phyloP scores from a whole-genome alignment of 2,888 invertebrate genomes.

The Eucera pruinosa region DNA sequence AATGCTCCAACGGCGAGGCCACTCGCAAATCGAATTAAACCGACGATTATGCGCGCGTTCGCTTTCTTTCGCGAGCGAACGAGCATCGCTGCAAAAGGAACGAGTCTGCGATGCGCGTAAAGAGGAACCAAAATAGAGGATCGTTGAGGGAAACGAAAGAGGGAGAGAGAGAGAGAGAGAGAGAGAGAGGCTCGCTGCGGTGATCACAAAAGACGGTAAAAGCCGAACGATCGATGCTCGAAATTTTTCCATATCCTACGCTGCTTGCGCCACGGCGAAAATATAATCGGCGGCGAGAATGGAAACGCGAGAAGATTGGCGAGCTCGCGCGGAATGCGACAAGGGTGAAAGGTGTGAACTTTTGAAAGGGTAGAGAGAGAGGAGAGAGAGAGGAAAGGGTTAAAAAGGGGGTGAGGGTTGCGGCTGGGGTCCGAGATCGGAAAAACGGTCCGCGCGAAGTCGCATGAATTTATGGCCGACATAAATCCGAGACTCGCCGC shows the following conservation, averaged over 20 bases:
- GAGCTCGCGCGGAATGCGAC: conserved; percentile 48
- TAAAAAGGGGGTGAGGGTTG: conserved; percentile 52
- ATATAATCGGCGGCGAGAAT: conserved; percentile 15
- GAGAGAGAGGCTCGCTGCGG: not conserved
- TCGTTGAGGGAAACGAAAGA: not conserved
- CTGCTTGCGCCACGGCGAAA: not conserved
- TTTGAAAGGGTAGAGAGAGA: not conserved
- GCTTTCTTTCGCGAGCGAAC: conserved; percentile 43
- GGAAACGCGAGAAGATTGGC: conserved; percentile 41
- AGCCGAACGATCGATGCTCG: conserved; percentile 18
- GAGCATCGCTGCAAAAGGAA: conserved; percentile 7
- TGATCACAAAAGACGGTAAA: not conserved
- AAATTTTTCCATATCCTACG: conserved; percentile 43
- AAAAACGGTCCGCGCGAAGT: conserved; percentile 78
- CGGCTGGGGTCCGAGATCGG: conserved; percentile 72
- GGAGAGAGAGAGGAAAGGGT: conserved; percentile 18
- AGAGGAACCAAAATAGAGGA: no score
- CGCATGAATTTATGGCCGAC: conserved; percentile 82
- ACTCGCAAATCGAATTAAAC: conserved; percentile 49
- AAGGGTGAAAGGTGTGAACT: conserved; percentile 33
- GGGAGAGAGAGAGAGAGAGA: not conserved
- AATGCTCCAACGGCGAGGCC: conserved; percentile 31
- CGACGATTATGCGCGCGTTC: conserved; percentile 46
- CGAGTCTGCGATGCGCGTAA: not conserved
- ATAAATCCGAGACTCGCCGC: conserved; percentile 77